Evolutionary conservation across 2,888 invertebrate genomes (phyloP), one percentile per base, ranked within the genome.

Genomic region (Lordiphosa fenestrarum): DNA sequence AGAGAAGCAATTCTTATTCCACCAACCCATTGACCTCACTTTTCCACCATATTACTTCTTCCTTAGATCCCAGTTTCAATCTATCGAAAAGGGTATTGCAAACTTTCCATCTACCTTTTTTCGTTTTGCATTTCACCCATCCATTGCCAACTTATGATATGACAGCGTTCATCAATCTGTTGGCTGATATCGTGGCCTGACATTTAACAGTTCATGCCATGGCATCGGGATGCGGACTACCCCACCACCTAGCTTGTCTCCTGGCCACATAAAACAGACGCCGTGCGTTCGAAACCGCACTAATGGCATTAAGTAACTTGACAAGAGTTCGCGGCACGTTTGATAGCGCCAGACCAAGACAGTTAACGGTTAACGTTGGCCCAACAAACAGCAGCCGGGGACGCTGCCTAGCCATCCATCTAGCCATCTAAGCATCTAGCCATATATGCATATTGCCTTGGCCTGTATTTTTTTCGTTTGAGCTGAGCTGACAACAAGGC

Each of bases 381-480:
- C 52, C 23, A 52, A 30, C 66, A 61, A 66, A 66, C 75, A 48
- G 71, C 72, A 57, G 59, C 67, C 41, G 44, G 15, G n/a, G 39
- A 15, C 33, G 35, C 19, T 41, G 19, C n/a, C 54, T 44, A 12
- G 39, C 50, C 55, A 53, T 39, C 48, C 41, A 41, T 21, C 42
- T 21, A 48, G 2, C 37, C 49, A 52, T 46, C 53, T 38, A 60
- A 51, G 44, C 55, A 52, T 60, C 68, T 61, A 58, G 54, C 49
- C 51, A 47, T 42, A 54, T 63, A 50, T 54, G 50, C 36, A 73
- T 58, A 56, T 68, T 82, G 78, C 74, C 84, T 77, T 84, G 78
- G 84, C 82, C 78, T 72, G 84, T 67, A 77, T 84, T 73, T 80
- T 73, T 80, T 55, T 55, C 35, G 36, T 51, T 64, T 72, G 71